These are phyloP conservation scores for Centrocercus urophasianus DNA, from an alignment of 2,113 vertebrate genomes.

Conservation along the genomic window DNA sequence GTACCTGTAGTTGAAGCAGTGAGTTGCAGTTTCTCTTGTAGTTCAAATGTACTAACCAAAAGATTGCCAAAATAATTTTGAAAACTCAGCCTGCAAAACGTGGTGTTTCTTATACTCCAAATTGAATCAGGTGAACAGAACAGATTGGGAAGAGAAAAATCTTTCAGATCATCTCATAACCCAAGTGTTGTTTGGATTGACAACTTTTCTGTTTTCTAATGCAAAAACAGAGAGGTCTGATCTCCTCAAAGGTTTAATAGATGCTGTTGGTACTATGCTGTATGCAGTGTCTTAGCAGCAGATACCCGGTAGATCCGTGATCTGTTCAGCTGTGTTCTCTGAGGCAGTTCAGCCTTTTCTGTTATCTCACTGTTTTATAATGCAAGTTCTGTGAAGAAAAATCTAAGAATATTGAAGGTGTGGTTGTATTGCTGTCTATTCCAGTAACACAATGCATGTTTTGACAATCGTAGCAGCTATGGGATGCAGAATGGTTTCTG, in stretches of 20 bases:
- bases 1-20: rapidly evolving
- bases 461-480: neutral
- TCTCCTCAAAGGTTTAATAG: neutral
- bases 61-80: neutral
- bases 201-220: neutral
- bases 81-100: neutral
- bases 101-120: rapidly evolving
- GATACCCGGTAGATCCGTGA: too few relatives aligned
- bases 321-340: neutral
- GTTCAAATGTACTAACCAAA: rapidly evolving
- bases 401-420: neutral
- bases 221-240: neutral
- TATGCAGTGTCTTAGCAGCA: neutral
- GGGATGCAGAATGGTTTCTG: neutral
- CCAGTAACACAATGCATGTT: neutral
- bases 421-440: neutral
- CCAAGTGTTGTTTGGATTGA: neutral
- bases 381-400: neutral
- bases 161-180: neutral
- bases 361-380: neutral
- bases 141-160: rapidly evolving
- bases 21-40: neutral
- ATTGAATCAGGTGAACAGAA: too few relatives aligned
- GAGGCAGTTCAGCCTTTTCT: neutral
- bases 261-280: neutral